A percentile compares a stretch with the other conserved stretches of the same genome.
phyloP scores from a whole-genome alignment of 2,113 vertebrate species.

The Lophotis ruficrista region DNA sequence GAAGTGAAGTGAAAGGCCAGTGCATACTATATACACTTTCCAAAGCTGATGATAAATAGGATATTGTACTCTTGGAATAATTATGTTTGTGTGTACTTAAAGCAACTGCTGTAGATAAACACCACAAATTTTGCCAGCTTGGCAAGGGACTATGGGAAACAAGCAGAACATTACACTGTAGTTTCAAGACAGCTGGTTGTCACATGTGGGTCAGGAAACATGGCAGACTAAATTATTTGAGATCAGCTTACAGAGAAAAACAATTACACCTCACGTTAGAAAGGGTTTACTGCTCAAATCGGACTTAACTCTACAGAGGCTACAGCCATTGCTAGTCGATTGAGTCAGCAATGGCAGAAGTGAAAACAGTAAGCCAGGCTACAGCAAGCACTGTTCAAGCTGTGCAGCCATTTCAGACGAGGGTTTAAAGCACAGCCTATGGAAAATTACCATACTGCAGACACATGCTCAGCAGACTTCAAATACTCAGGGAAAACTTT shows the following conservation, averaged over 20 bases:
- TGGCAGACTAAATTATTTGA: neutral
- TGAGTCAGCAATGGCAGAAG: neutral
- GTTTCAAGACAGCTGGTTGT: neutral
- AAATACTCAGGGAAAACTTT: neutral
- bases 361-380: neutral
- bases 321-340: neutral
- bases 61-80: neutral
- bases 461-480: neutral
- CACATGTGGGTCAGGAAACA: neutral
- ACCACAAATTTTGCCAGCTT: neutral
- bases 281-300: neutral
- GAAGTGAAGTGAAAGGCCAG: neutral
- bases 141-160: neutral
- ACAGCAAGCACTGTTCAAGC: neutral
- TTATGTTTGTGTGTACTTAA: neutral
- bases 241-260: neutral
- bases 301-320: neutral
- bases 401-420: neutral
- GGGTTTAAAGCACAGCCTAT: neutral
- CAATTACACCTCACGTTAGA: neutral
- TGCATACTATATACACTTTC: neutral
- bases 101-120: neutral
- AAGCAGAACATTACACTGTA: neutral
- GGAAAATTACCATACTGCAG: neutral
- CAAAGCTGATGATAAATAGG: neutral